Evolutionary conservation across 1,140 invertebrate genomes (phyloP).

Genomic region (Macrobrachium nipponense): DNA sequence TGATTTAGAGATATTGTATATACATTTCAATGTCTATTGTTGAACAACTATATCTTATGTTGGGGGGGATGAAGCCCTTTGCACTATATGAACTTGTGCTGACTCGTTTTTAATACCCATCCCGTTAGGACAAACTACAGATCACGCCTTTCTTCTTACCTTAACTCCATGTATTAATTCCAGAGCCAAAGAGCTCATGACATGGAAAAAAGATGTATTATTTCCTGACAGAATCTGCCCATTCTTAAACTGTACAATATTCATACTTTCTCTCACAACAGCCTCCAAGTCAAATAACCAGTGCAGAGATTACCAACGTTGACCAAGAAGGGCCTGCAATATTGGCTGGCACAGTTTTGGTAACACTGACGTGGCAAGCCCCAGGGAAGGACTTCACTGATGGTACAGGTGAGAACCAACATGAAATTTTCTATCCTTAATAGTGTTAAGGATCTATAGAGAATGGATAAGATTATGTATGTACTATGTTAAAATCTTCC

Average conservation of each 20-base stretch:
- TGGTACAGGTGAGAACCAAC: neutral
- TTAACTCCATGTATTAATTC: no score
- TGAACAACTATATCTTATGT: no score
- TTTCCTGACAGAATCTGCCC: neutral
- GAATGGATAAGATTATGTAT: neutral
- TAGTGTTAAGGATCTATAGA: neutral
- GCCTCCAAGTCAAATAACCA: neutral
- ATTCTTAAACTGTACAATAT: no score
- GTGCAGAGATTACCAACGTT: neutral
- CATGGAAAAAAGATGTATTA: neutral
- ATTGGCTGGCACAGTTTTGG: neutral
- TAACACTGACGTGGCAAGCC: neutral
- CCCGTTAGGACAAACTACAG: no score
- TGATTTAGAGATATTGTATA: no score
- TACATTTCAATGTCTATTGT: no score
- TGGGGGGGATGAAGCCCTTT: no score
- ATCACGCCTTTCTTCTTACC: no score
- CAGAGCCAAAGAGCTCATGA: no score
- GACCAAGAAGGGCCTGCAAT: neutral
- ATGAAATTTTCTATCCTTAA: neutral
- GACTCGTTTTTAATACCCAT: no score
- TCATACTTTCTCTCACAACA: neutral
- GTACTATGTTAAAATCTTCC: no score
- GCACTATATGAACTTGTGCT: no score
- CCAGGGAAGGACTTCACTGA: constrained; percentile 4